Base-by-base conservation (phyloP, 2,113 vertebrate species). In the Hystrix brachyura region DNA sequence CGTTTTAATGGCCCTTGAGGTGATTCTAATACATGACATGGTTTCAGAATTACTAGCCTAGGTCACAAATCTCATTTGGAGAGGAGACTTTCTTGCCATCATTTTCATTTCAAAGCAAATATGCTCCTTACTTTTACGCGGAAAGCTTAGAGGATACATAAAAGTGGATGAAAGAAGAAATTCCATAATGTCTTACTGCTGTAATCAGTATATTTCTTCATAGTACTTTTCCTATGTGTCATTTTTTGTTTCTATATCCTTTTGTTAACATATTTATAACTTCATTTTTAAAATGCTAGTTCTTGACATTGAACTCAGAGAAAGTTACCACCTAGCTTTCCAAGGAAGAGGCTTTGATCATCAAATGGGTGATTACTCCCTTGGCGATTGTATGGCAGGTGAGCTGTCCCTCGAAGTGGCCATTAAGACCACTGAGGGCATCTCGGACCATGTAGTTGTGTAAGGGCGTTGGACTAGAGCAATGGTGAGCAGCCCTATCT, bases 91-190 rank as follows among this genome's bases (percentile, higher is more conserved):
- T 69, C n/a, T 9, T 80, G 32, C 15, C 76, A 27, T 74, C 29
- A 25, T 72, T 87, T 64, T 71, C 27, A 83, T 90, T 82, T 59
- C 17, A 93, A 84, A 81, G 78, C 13, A 94, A 83, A 72, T 92
- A 48, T 32, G 4, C 69, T 83, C 62, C 85, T 55, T 55, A 43
- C 23, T 89, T 90, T 78, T 59, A 69, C 14, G 89, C 3, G 89
- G 64, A 81, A 84, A 88, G 78, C 46, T 78, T 55, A 90, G 46
- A 71, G 80, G 34, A 18, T 43, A n/a, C 10, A 48, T 29, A 69
- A 86, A 60, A 92, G 76, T 53, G 48, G 78, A 74, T n/a, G 72
- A 79, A 43, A 55, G 29, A 86, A 94, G 43, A 91, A 71, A 80
- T 43, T 46, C 51, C 51, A 53, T 23, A 79, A 83, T 90, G 48